Evolutionary conservation across 2,888 invertebrate genomes (phyloP).

Genomic region (Mythimna pallens): DNA sequence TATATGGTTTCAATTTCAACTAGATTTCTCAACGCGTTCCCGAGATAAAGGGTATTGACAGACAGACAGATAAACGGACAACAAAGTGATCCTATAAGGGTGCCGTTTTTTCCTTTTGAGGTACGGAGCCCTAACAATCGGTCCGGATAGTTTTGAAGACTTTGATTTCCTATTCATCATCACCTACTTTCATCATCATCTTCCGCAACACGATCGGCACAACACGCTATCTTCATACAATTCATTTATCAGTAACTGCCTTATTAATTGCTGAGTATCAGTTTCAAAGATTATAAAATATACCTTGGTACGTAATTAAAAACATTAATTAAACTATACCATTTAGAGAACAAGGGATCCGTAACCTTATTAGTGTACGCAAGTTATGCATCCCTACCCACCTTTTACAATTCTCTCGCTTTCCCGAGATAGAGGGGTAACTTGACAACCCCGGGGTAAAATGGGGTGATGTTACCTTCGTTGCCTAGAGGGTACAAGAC

Average conservation of each 20-base stretch:
- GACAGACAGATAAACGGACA: too few species aligned
- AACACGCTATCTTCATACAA: too few species aligned
- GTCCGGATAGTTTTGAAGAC: too few species aligned
- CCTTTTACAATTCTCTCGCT: slow-evolving; percentile 38
- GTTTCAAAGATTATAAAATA: neutral
- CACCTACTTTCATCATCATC: too few species aligned
- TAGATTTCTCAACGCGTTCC: too few species aligned
- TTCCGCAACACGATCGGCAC: too few species aligned
- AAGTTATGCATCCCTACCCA: slow-evolving; percentile 41
- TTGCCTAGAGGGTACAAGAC: slow-evolving; percentile 32
- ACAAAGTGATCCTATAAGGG: too few species aligned
- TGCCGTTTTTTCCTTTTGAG: too few species aligned
- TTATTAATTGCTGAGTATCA: neutral
- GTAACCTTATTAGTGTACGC: slow-evolving; percentile 34
- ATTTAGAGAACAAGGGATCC: slow-evolving; percentile 13
- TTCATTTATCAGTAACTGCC: neutral
- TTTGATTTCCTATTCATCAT: too few species aligned
- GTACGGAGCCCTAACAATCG: too few species aligned
- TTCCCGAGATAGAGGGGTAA: slow-evolving; percentile 46
- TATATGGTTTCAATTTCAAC: too few species aligned
- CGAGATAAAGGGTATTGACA: too few species aligned
- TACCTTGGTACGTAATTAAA: slow-evolving; percentile 2
- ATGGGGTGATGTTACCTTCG: slow-evolving; percentile 43
- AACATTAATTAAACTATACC: slow-evolving; percentile 27
- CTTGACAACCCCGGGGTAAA: slow-evolving; percentile 34